Base-by-base conservation (phyloP, 2,797 vertebrate species). In the Diglossa cyanea region DNA sequence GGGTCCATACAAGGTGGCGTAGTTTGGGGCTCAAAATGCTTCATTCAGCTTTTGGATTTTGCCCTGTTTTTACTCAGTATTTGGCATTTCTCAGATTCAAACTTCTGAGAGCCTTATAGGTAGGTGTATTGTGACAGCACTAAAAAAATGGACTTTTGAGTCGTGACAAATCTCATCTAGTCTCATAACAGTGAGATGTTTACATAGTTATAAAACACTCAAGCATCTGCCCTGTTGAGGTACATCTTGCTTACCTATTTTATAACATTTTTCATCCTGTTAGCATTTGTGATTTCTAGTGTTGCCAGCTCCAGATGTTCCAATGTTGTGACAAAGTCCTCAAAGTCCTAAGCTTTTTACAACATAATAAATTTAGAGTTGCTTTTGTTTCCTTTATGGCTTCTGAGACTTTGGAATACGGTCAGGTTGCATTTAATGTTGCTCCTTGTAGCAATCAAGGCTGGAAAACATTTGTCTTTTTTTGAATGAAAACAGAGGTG, bases 221-320 rank as follows among this genome's bases (percentile, higher is more conserved):
- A 39, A 35, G 30, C 65, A 70, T 84, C 61, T 96, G 61, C 25
- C 72, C 39, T 72, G 31, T 68, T 5, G 1, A 58, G 25, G 26
- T 89, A 23, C 81, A 9, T 0, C 1, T 72, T 94, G 31, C 68
- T 91, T 90, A 44, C 66, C 65, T 78, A 5, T 91, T 82, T 82
- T 77, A 86, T 62, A 60, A 42, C 21, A 44, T 78, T 91, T 93
- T 90, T 95, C 68, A 91, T 83, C 51, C 28, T 62, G 13, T 80
- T 94, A 73, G 8, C 54, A 25, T 86, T 83, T 5, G 3, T 88
- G 47, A 78, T 68, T 93, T 88, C 16, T 58, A 24, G 33, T 35
- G 44, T 85, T 92, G 23, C 51, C 19, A 55, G 0, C 58, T 82
- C 66, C 91, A 96, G 72, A 53, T 92, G 60, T 89, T 95, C 74